Evolutionary conservation across 2,888 invertebrate species (phyloP), one percentile per base, ranked within the genome.

Genomic region (Synanthedon andrenaeformis): DNA sequence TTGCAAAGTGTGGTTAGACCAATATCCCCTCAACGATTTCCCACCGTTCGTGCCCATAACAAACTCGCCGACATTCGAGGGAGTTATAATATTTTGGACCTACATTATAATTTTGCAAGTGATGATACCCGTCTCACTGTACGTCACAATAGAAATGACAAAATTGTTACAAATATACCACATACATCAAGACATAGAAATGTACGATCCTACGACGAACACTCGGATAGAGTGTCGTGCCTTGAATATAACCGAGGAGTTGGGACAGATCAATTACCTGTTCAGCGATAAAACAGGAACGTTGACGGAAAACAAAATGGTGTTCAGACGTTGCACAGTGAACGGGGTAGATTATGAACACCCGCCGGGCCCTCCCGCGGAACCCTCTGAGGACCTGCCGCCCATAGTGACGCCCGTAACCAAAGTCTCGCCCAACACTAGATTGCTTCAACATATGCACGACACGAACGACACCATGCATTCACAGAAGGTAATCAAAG

Each of bases 261-360:
- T 99, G 64, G 99, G 99, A 1, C 98, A 99, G 87, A 91, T 92
- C 62, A 76, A 75, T 59, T 98, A 98, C 71, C 91, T 99, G 60
- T 98, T 99, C 83, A 96, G 96, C 10, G 99, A 99, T 78, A 99
- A 99, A 85, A 99, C 99, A 1, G 99, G 99, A 5, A 99, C 99
- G 2, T 85, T 99, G 55, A 99, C 99, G 0, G 98, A 98, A 82
- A 99, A 99, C 79, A 94, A 96, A 79, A 99, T 99, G 98, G 91
- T 97, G 69, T 99, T 99, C 81, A 91, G 96, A 55, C 90, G 95
- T 52, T 98, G 98, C 72, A 92, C 95, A 3, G 93, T 98, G 28
- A 93, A 92, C 23, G 98, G 97, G 0, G 90, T 93, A 48, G 97
- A 98, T 80, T 98, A 96, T 73, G 93, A 93, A 69, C 96, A 96